Evolutionary conservation across 2,797 vertebrate genomes (phyloP).

Genomic region (Prionace glauca): DNA sequence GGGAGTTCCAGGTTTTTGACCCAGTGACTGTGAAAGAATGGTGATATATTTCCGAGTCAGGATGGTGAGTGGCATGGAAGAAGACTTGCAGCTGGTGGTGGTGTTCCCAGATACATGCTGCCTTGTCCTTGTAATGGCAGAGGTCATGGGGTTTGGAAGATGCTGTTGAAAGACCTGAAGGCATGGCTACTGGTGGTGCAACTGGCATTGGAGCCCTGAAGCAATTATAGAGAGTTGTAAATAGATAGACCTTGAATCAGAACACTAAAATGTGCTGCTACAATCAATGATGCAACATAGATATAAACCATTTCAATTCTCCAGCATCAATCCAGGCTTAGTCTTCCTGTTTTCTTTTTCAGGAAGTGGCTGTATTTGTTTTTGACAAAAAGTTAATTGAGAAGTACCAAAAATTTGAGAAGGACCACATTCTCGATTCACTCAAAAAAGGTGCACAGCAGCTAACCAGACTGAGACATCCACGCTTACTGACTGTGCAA

Average conservation of each 20-base stretch:
- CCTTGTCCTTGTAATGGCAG: too few relatives aligned
- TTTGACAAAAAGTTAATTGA: slow-evolving; percentile 96
- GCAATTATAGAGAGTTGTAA: neutral
- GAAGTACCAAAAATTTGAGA: slow-evolving; percentile 94
- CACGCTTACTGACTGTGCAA: slow-evolving; percentile 89
- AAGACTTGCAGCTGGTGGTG: too few relatives aligned
- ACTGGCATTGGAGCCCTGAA: too few relatives aligned
- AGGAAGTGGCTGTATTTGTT: slow-evolving; percentile 98
- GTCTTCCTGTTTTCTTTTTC: slow-evolving; percentile 42
- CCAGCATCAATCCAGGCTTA: neutral
- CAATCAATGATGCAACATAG: neutral
- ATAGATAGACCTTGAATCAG: neutral
- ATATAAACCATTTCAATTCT: neutral
- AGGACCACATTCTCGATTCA: slow-evolving; percentile 91
- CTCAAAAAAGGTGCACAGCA: slow-evolving; percentile 91
- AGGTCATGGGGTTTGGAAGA: too few relatives aligned
- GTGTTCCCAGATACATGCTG: too few relatives aligned
- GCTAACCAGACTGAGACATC: slow-evolving; percentile 87
- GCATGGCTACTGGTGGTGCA: neutral
- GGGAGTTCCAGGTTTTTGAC: too few relatives aligned
- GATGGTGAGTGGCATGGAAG: too few relatives aligned
- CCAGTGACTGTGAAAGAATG: too few relatives aligned
- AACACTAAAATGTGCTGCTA: neutral
- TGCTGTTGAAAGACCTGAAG: neutral
- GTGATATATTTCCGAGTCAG: too few relatives aligned